Percentiles rank a stretch among this genome's conserved stretches.
These are phyloP conservation scores for Cyanistes caeruleus DNA, from an alignment of 2,113 vertebrate genomes.

Conservation along the genomic window DNA sequence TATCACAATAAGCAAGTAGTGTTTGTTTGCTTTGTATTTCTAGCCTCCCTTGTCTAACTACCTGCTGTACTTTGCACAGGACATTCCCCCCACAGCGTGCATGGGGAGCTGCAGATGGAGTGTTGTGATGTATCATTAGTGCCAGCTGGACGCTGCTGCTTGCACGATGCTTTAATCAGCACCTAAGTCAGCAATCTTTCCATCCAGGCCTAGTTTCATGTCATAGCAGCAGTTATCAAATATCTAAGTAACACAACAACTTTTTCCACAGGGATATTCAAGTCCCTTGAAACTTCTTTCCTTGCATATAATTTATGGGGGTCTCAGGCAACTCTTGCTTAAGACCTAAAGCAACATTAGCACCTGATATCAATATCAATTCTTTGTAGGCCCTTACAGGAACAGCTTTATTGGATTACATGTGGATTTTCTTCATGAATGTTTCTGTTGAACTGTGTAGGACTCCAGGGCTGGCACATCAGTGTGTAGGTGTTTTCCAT, in stretches of 20 bases:
- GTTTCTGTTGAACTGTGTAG: neutral
- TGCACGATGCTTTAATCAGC: neutral
- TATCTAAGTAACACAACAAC: neutral
- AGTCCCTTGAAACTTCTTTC: neutral
- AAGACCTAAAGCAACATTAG: neutral
- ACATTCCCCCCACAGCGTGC: accelerated
- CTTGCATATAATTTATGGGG: neutral
- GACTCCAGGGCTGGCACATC: neutral
- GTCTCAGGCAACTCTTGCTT: neutral
- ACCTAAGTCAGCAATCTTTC: neutral
- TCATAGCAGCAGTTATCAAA: neutral
- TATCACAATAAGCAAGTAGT: neutral
- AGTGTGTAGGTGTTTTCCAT: neutral
- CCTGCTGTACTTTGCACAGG: neutral
- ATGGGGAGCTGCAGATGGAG: neutral
- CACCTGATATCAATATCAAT: neutral
- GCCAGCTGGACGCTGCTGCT: neutral
- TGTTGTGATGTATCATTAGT: accelerated
- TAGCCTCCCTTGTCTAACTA: neutral
- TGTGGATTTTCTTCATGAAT: neutral
- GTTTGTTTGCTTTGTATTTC: neutral
- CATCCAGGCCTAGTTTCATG: neutral
- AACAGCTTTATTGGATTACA: neutral
- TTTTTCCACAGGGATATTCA: neutral
- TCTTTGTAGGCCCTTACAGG: neutral